Evolutionary conservation across 2,113 vertebrate genomes (phyloP), one percentile per base, ranked within the genome.

Genomic region (Phrynosoma blainvillii): DNA sequence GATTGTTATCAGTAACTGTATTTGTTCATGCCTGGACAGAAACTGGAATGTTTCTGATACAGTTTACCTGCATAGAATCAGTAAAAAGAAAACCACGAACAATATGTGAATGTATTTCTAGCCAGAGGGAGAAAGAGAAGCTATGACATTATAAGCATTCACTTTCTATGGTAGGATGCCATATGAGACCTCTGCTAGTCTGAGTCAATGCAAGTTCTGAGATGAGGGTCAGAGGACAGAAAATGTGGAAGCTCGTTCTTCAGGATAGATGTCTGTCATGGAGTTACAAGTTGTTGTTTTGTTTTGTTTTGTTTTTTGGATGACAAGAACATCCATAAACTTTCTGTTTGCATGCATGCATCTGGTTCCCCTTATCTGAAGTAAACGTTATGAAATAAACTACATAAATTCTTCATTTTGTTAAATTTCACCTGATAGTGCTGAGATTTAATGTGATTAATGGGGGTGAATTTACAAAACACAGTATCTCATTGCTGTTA

Each of bases 361-460:
- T 73, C 74, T 76, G 18, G 42, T 11, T 68, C 68, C 9, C 18
- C 47, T 56, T 40, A 42, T 25, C 62, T 77, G 16, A 85, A 65
- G 25, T 16, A 75, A 65, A 5, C 14, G 25, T 18, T 66, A 23
- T 47, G 65, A 66, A 66, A 21, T 65, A 23, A 66, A 66, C 23
- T 75, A 59, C 9, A 27, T 13, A 36, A n/a, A 25, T 10, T 73
- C 30, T 52, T n/a, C 20, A 70, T 54, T 54, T 13, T 30, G n/a
- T 54, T 14, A 66, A 71, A n/a, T 47, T 25, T 82, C 65, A 83
- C 30, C 82, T 56, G 4, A 54, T 9, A n/a, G 20, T 14, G 73
- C 84, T 78, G 74, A 85, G 30, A 66, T 79, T 86, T 62, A 75
- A 74, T 62, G 86, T 88, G 94, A 18, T 89, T 86, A 74, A 83